Conservation (phyloP, 2,797 vertebrate species). For the Mallotus villosus region DNA sequence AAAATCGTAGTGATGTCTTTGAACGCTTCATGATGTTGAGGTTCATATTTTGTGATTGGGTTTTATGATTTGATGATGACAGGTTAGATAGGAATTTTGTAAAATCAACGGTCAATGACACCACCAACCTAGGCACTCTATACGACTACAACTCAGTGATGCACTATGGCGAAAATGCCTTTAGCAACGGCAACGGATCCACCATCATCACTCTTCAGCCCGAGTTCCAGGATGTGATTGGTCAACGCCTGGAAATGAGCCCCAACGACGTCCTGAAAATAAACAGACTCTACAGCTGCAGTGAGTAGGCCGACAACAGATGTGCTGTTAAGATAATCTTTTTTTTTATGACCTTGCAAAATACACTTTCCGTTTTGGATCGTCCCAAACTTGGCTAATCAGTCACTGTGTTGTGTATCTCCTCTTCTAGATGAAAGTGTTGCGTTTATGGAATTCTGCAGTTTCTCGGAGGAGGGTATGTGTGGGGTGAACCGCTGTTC, state of each 20-base stretch:
- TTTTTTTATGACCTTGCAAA: not conserved
- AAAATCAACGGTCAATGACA: accelerated
- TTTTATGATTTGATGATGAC: slow-evolving; percentile 5
- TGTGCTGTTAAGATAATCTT: not conserved
- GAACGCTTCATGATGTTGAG: too few species aligned
- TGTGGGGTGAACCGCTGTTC: slow-evolving; percentile 32
- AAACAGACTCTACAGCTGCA: slow-evolving; percentile 81
- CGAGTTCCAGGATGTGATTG: slow-evolving; percentile 79
- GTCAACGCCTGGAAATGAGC: slow-evolving; percentile 77
- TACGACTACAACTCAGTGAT: slow-evolving; percentile 84
- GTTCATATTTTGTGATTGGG: not conserved
- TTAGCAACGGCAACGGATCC: slow-evolving; percentile 72
- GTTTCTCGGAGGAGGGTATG: slow-evolving; percentile 23
- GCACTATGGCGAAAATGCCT: slow-evolving; percentile 79
- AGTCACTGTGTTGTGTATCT: not conserved
- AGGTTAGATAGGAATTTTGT: slow-evolving; percentile 33
- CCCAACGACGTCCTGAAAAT: slow-evolving; percentile 65
- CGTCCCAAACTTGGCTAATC: not conserved
- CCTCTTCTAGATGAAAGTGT: slow-evolving; percentile 10
- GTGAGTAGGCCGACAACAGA: slow-evolving; percentile 65
- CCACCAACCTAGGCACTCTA: slow-evolving; percentile 69
- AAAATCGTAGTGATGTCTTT: too few species aligned
- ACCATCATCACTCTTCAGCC: slow-evolving; percentile 81
- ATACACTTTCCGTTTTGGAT: not conserved
- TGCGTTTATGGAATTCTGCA: slow-evolving; percentile 30